Evolutionary conservation across 2,888 invertebrate genomes (phyloP), one percentile per base, ranked within the genome.

Genomic region (Linnaemya vulpina): DNA sequence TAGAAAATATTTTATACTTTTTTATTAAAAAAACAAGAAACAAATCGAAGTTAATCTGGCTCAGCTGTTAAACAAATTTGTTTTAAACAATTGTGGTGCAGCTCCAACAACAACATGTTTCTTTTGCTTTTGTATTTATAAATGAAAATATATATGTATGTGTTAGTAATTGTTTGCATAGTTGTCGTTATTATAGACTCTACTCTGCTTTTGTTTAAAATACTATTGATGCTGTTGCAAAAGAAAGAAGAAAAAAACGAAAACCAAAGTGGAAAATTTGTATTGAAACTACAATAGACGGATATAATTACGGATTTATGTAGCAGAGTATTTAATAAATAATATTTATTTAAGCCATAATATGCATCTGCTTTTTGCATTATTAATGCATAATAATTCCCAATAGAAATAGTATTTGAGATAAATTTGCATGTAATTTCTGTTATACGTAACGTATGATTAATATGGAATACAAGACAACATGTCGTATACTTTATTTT

Each of bases 21-120:
- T 43, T 53, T 25, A 11, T 35, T n/a, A 0, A 2, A 43, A 25
- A 49, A 40, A 9, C 30, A 53, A 46, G 63, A 46, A 71, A 79
- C 71, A 86, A 83, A 86, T 83, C 76, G 73, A 80, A 80, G 80
- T 86, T 80, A 83, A 83, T 86, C 86, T 76, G 83, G 63, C 71
- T 77, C 86, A 86, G 86, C 76, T 83, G 83, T 73, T 67, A 35
- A 79, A 58, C 63, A 63, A 58, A 49, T 49, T 51, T 60, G 9
- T 73, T 60, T 11, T 67, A 10, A 55, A 55, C 62, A 73, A 67
- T 60, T 74, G 46, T 46, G 43, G 17, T 62, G 30, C 40, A 53
- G 30, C 51, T 63, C 25, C 40, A 65, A n/a, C 35, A 62, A 60
- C 20, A 75, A 11, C 73, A 30, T 43, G 11, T 70, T 30, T n/a